Conservation (phyloP, 1,140 invertebrate genomes). For the Chironomus striatipennis region DNA sequence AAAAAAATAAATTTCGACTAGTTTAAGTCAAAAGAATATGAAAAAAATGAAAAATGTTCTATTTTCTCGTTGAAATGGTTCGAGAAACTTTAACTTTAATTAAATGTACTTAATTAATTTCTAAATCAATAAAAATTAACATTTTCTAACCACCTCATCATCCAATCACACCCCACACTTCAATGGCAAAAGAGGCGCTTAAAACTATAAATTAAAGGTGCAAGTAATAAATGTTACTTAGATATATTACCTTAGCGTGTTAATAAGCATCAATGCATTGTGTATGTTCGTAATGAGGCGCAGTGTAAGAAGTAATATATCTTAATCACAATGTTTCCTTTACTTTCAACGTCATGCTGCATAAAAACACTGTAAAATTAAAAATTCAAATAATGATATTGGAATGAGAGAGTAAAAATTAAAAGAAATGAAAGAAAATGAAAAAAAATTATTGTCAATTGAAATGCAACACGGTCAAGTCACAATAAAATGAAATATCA, state of each 20-base stretch:
- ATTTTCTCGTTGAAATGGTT: too few relatives aligned
- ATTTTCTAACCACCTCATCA: too few relatives aligned
- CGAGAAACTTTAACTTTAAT: too few relatives aligned
- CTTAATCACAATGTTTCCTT: conserved; percentile 2
- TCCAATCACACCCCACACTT: too few relatives aligned
- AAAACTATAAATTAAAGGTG: conserved; percentile 2
- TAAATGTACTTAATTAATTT: too few relatives aligned
- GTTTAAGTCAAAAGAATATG: too few relatives aligned
- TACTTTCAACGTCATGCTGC: neutral
- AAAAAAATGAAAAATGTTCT: too few relatives aligned
- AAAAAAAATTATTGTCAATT: neutral
- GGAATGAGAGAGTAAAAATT: too few relatives aligned
- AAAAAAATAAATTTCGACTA: too few relatives aligned
- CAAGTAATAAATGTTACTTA: conserved; percentile 9
- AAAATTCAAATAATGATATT: too few relatives aligned
- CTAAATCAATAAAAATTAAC: too few relatives aligned
- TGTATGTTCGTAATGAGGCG: neutral
- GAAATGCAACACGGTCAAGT: neutral
- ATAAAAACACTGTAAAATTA: neutral
- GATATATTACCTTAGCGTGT: conserved; percentile 7
- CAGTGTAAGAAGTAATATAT: neutral
- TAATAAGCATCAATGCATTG: conserved; percentile 13
- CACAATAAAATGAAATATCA: neutral
- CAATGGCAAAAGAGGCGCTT: neutral
- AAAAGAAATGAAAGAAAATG: too few relatives aligned